Percentiles rank a stretch among this genome's conserved stretches.
Conservation (phyloP, 92 coral and sea anemone genomes). For the Actinernus sp. region DNA sequence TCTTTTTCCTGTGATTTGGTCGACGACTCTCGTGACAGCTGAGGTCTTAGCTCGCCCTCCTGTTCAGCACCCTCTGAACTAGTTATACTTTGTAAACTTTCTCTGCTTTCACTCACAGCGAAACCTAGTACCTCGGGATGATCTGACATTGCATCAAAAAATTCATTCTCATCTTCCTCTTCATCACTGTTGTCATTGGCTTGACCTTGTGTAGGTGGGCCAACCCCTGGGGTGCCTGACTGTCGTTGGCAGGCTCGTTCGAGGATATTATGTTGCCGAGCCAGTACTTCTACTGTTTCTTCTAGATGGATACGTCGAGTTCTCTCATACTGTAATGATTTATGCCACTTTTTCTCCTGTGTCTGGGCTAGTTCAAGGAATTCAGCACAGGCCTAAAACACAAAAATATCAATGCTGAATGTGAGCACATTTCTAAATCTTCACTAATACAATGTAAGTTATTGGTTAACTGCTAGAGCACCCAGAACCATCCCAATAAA, state of each 20-base stretch:
- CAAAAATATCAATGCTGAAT: background rate
- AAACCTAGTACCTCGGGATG: slow-evolving; percentile 84
- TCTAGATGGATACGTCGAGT: slow-evolving; percentile 87
- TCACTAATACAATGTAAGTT: too few species aligned
- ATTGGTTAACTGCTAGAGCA: too few species aligned
- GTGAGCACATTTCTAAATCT: too few species aligned
- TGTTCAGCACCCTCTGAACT: slow-evolving; percentile 68
- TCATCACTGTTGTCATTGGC: slow-evolving; percentile 64
- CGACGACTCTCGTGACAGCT: slow-evolving; percentile 6
- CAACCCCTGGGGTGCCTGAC: slow-evolving; percentile 62
- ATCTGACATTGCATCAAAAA: slow-evolving; percentile 96
- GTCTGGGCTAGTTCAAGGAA: slow-evolving; percentile 95
- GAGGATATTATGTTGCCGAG: slow-evolving; percentile 88
- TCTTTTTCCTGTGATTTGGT: slow-evolving; percentile 1
- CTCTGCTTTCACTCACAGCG: slow-evolving; percentile 69
- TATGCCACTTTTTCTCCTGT: slow-evolving; percentile 97
- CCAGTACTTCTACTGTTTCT: slow-evolving; percentile 95
- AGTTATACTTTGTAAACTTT: slow-evolving; percentile 63
- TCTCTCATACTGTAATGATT: slow-evolving; percentile 81
- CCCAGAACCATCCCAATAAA: too few species aligned
- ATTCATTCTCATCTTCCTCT: slow-evolving; percentile 93
- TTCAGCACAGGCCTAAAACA: slow-evolving; percentile 94
- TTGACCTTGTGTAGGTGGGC: slow-evolving; percentile 42
- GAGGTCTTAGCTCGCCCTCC: slow-evolving; percentile 32
- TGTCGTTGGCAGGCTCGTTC: slow-evolving; percentile 85